A percentile compares a stretch with the other conserved stretches of the same genome.
phyloP scores from a whole-genome alignment of 2,797 vertebrate genomes.

The Loris lydekkerianus region DNA sequence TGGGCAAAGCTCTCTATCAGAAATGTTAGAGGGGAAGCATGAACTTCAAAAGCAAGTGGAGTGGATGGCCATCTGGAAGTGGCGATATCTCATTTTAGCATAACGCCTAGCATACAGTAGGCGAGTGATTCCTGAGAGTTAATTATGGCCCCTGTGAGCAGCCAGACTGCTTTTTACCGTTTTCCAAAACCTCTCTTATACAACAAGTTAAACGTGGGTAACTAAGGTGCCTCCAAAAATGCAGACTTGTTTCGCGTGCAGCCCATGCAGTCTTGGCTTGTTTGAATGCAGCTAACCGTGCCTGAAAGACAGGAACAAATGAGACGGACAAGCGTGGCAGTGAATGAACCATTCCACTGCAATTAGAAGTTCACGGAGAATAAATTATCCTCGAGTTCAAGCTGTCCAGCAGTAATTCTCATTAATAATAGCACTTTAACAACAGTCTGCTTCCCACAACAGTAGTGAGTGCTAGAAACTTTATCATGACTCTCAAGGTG shows the following conservation, averaged over 20 bases:
- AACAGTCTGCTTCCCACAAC: constrained; percentile 89
- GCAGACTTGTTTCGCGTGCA: constrained; percentile 85
- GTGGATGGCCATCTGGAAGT: constrained; percentile 45
- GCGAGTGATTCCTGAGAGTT: not conserved
- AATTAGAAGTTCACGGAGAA: constrained; percentile 92
- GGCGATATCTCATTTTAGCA: not conserved
- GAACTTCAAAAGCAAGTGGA: not conserved
- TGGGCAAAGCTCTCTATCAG: not conserved
- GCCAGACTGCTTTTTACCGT: not conserved
- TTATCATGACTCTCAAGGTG: constrained; percentile 77
- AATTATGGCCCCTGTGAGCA: not conserved
- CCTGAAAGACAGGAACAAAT: constrained; percentile 88
- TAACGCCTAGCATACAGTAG: not conserved
- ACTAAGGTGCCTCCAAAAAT: not conserved
- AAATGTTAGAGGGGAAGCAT: constrained; percentile 3
- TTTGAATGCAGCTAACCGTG: constrained; percentile 87
- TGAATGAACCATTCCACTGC: constrained; percentile 88
- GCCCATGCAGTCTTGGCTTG: constrained; percentile 85
- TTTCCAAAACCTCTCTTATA: not conserved
- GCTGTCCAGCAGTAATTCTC: constrained; percentile 90
- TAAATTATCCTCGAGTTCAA: constrained; percentile 92
- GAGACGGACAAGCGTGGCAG: constrained; percentile 90
- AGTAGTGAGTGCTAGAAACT: constrained; percentile 86
- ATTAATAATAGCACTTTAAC: constrained; percentile 90
- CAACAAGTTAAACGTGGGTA: not conserved